These are phyloP conservation scores for Heliconius nattereri DNA, from an alignment of 1,140 invertebrate species.

Conservation along the genomic window DNA sequence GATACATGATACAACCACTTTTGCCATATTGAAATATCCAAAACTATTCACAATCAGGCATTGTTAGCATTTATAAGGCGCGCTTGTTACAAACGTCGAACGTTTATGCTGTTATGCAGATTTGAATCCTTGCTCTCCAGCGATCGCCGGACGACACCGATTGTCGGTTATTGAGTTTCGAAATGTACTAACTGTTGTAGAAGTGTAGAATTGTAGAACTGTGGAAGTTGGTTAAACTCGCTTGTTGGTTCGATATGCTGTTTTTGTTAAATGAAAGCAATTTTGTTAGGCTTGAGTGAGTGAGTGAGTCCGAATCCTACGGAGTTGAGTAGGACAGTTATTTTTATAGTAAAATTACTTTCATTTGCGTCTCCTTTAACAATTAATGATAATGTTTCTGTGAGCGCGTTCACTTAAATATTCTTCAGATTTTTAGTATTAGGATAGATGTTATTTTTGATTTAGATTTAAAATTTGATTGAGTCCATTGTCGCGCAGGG, in stretches of 20 bases:
- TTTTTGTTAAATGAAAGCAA: not conserved
- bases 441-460: too few species aligned
- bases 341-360: too few species aligned
- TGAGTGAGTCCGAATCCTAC: not conserved
- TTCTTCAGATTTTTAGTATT: too few species aligned
- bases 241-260: not conserved
- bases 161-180: slow-evolving; percentile 32
- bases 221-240: not conserved
- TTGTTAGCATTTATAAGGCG: slow-evolving; percentile 28
- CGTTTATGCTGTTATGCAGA: slow-evolving; percentile 49
- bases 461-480: too few species aligned
- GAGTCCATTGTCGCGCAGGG: too few species aligned
- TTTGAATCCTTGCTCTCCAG: slow-evolving; percentile 43
- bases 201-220: not conserved
- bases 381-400: too few species aligned
- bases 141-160: slow-evolving; percentile 45
- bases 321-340: too few species aligned
- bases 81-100: slow-evolving; percentile 30
- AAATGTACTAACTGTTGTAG: not conserved
- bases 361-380: too few species aligned
- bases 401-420: too few species aligned
- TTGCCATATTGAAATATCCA: not conserved
- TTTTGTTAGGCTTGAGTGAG: not conserved
- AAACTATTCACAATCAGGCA: not conserved
- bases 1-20: not conserved